Conservation (phyloP, 2,113 vertebrate species). For the Larimichthys crocea region DNA sequence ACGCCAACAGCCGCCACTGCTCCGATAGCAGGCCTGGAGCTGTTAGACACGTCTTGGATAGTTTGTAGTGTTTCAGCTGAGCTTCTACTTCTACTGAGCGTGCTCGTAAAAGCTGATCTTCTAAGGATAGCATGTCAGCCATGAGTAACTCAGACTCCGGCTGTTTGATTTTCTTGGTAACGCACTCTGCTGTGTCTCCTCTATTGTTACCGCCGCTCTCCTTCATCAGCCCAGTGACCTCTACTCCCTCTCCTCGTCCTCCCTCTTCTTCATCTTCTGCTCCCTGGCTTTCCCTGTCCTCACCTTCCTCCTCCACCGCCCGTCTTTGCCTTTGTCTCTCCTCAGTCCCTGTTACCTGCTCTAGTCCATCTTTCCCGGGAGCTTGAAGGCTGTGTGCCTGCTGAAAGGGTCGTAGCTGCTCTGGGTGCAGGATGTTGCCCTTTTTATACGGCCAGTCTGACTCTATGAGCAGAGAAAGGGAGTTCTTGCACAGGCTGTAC, state of each 20-base stretch:
- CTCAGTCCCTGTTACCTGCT: slow-evolving; percentile 55
- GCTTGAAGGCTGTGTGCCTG: slow-evolving; percentile 60
- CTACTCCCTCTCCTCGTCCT: slow-evolving; percentile 57
- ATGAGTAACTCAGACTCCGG: slow-evolving; percentile 86
- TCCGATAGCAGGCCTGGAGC: slow-evolving; percentile 85
- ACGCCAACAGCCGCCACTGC: slow-evolving; percentile 88
- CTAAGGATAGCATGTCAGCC: slow-evolving; percentile 88
- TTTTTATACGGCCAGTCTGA: slow-evolving; percentile 96
- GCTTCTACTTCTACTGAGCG: slow-evolving; percentile 85
- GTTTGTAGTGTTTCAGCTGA: slow-evolving; percentile 87
- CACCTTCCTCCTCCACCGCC: slow-evolving; percentile 77
- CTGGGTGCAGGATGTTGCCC: slow-evolving; percentile 86
- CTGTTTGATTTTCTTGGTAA: slow-evolving; percentile 81
- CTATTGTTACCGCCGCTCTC: slow-evolving; percentile 32
- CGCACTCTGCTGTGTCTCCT: slow-evolving; percentile 52
- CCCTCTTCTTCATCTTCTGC: slow-evolving; percentile 67
- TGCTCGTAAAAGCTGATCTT: slow-evolving; percentile 82
- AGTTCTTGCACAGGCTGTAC: slow-evolving; percentile 99
- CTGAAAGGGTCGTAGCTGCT: slow-evolving; percentile 87
- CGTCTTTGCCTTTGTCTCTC: slow-evolving; percentile 67
- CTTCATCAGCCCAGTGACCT: slow-evolving; percentile 52
- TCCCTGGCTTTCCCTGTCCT: slow-evolving; percentile 70
- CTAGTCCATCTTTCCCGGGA: slow-evolving; percentile 67
- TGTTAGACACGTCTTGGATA: slow-evolving; percentile 85
- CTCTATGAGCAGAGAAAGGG: slow-evolving; percentile 94